Conservation (phyloP, 2,888 invertebrate species). For the Cephus nigrinus region DNA sequence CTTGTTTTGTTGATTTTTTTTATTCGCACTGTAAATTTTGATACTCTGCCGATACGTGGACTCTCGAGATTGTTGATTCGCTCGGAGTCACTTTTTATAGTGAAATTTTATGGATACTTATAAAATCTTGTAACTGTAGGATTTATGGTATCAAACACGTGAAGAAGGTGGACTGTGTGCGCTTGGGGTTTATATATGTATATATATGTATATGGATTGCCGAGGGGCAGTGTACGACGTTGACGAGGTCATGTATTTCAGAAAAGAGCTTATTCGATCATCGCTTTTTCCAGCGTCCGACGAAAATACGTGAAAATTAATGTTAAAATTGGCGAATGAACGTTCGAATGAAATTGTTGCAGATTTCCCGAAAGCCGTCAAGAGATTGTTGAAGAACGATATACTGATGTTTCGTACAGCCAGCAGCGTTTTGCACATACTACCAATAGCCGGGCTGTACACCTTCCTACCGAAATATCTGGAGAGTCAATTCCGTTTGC, state of each 20-base stretch:
- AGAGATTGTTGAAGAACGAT: conserved; percentile 86
- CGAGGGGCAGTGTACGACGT: not conserved
- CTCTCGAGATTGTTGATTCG: not conserved
- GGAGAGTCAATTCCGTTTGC: conserved; percentile 90
- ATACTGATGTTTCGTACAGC: conserved; percentile 93
- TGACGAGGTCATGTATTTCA: not conserved
- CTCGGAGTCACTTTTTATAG: not conserved
- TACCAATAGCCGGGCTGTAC: conserved; percentile 92
- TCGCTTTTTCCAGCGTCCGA: not conserved
- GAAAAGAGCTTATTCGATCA: not conserved
- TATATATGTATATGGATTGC: not conserved
- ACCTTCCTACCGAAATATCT: conserved; percentile 94
- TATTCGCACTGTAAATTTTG: too few relatives aligned
- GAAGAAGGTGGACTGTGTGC: not conserved
- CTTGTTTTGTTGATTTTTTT: not conserved
- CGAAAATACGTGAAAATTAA: not conserved
- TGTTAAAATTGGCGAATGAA: not conserved
- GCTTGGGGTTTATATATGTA: not conserved
- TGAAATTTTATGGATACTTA: not conserved
- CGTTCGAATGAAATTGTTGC: conserved; percentile 31
- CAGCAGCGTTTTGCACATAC: conserved; percentile 88
- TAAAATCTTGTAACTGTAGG: not conserved
- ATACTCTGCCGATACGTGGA: not conserved
- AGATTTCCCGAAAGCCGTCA: conserved; percentile 84
- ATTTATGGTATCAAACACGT: not conserved